Evolutionary conservation across 2,797 vertebrate genomes (phyloP).

Genomic region (Urophycis tenuis): DNA sequence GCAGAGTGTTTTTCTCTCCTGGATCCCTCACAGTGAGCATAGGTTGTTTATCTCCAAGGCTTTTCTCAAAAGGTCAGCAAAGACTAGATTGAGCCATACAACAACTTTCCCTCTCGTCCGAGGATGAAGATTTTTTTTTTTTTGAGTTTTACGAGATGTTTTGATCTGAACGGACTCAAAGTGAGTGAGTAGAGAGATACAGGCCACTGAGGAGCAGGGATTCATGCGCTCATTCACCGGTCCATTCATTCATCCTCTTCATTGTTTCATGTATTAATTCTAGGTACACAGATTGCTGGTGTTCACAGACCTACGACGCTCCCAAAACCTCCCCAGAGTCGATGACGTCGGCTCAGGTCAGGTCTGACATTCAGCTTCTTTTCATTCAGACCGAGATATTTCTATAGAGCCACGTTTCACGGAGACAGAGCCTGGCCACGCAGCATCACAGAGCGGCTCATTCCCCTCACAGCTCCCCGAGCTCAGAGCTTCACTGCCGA

Average conservation of each 20-base stretch:
- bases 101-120: slow-evolving; percentile 15
- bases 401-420: neutral
- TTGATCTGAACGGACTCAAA: neutral
- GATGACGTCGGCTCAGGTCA: neutral
- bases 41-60: slow-evolving; percentile 3
- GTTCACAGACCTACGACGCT: neutral
- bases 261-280: neutral
- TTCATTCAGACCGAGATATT: neutral
- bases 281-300: neutral
- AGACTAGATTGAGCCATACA: slow-evolving; percentile 17
- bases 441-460: neutral
- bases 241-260: neutral
- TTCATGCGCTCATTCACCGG: neutral
- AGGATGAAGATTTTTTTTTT: neutral
- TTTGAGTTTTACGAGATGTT: neutral
- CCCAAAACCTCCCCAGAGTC: neutral
- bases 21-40: slow-evolving; percentile 17
- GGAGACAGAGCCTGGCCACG: neutral
- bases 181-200: neutral
- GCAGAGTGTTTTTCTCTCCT: neutral
- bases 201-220: neutral
- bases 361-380: neutral
- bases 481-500: neutral
- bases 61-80: neutral
- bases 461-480: neutral